phyloP scores from a whole-genome alignment of 2,888 invertebrate genomes.

The Acanthosepion esculentum region DNA sequence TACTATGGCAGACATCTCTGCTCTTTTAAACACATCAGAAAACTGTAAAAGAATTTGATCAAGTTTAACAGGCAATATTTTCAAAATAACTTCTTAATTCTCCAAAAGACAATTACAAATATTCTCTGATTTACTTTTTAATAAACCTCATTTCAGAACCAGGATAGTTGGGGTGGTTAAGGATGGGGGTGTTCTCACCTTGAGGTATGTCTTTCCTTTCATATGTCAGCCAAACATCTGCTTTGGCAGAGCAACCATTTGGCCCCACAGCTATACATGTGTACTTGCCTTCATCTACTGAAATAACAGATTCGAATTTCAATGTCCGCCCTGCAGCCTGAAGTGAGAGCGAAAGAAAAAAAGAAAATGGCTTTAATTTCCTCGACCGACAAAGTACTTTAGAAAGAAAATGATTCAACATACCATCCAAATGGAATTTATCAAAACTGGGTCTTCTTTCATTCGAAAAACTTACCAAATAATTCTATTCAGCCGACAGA shows the following conservation, averaged over 20 bases:
- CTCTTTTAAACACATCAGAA: no score
- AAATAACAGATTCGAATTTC: slow-evolving; percentile 78
- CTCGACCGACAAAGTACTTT: not conserved
- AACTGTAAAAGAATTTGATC: no score
- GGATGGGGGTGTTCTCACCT: not conserved
- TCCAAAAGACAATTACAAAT: no score
- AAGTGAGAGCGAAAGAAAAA: not conserved
- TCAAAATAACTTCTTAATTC: no score
- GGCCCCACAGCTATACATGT: slow-evolving; percentile 60
- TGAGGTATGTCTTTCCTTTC: not conserved
- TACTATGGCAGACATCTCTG: no score
- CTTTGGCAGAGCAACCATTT: slow-evolving; percentile 54
- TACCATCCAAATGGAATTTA: no score
- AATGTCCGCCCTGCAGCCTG: slow-evolving; percentile 72
- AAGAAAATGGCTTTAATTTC: not conserved
- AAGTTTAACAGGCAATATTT: no score
- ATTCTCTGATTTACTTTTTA: no score
- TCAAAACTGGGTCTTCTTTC: no score
- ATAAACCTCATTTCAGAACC: not conserved
- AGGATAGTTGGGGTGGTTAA: not conserved
- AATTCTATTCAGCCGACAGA: no score
- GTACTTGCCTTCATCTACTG: slow-evolving; percentile 65
- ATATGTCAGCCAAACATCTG: slow-evolving; percentile 53
- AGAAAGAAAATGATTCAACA: not conserved
- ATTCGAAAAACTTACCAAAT: no score